Percentiles rank a stretch among this genome's conserved stretches.
Evolutionary conservation across 1,140 invertebrate genomes (phyloP).

Genomic region (Anthonomus grandis): DNA sequence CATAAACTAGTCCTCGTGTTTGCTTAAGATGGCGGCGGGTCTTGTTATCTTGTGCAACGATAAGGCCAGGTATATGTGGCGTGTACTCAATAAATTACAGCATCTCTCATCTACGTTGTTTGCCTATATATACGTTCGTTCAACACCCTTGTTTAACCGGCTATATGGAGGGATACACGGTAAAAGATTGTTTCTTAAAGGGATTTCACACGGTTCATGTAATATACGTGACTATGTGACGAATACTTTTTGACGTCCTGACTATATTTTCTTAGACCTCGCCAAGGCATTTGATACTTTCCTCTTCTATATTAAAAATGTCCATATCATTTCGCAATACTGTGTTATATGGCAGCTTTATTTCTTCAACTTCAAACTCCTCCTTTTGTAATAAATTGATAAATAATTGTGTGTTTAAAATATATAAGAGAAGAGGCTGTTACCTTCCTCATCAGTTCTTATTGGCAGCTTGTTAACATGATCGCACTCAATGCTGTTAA

Average conservation of each 20-base stretch:
- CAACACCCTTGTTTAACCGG: conserved; percentile 30
- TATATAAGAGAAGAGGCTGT: conserved; percentile 1
- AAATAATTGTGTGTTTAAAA: not conserved
- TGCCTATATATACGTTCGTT: conserved; percentile 29
- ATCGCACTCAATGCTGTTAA: conserved; percentile 47
- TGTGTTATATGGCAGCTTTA: conserved; percentile 4
- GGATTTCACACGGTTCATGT: conserved; percentile 25
- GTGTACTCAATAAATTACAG: conserved; percentile 43
- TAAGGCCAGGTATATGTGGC: conserved; percentile 40
- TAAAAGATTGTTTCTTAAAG: conserved; percentile 20
- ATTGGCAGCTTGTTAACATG: too few relatives aligned
- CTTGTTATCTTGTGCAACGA: conserved; percentile 40
- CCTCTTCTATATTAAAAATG: conserved; percentile 26
- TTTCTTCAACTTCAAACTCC: too few relatives aligned
- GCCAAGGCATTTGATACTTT: too few relatives aligned
- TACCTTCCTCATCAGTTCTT: too few relatives aligned
- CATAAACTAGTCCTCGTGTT: conserved; percentile 42
- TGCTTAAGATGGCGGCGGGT: conserved; percentile 39
- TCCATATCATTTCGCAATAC: conserved; percentile 9
- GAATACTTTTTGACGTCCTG: too few relatives aligned
- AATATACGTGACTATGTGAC: too few relatives aligned
- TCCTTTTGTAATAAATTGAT: too few relatives aligned
- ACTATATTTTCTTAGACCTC: too few relatives aligned
- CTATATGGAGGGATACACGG: conserved; percentile 15
- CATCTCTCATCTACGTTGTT: conserved; percentile 36